Conservation (phyloP, 2,797 vertebrate species). For the Bovichtus diacanthus region DNA sequence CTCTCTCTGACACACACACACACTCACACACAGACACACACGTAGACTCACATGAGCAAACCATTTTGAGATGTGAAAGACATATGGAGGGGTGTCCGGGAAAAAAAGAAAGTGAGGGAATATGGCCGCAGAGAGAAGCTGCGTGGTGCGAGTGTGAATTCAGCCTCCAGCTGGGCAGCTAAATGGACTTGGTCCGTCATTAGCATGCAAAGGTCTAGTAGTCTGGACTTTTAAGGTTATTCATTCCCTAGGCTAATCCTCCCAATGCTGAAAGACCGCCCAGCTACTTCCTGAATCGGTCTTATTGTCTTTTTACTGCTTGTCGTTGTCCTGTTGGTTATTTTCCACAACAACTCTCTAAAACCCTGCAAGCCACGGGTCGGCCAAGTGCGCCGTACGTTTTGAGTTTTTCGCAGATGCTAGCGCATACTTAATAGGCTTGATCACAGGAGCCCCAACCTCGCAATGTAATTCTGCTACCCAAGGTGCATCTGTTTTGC, state of each 20-base stretch:
- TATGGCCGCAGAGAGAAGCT: conserved; percentile 40
- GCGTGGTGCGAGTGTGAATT: conserved; percentile 69
- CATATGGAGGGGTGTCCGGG: neutral
- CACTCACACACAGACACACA: neutral
- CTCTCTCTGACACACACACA: too few relatives aligned
- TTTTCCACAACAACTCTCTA: conserved; percentile 29
- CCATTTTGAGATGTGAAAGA: conserved; percentile 21
- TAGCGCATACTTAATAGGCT: conserved; percentile 71
- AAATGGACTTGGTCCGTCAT: conserved; percentile 74
- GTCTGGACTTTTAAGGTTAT: conserved; percentile 81
- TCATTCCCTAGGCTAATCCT: conserved; percentile 71
- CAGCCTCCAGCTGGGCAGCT: conserved; percentile 75
- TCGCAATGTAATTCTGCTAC: conserved; percentile 66
- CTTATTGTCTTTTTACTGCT: conserved; percentile 48
- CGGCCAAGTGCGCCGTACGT: conserved; percentile 11
- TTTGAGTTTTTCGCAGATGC: conserved; percentile 69
- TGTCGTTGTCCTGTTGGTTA: conserved; percentile 20
- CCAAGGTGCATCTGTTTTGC: conserved; percentile 77
- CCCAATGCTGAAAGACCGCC: conserved; percentile 32
- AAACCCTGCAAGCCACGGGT: conserved; percentile 33
- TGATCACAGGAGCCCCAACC: conserved; percentile 71
- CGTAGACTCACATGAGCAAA: conserved; percentile 4
- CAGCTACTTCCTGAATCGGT: conserved; percentile 50
- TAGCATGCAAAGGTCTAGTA: conserved; percentile 77
- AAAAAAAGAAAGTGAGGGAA: conserved; percentile 23